Base-by-base conservation (phyloP, 1,140 invertebrate genomes). In the Tribolium madens region DNA sequence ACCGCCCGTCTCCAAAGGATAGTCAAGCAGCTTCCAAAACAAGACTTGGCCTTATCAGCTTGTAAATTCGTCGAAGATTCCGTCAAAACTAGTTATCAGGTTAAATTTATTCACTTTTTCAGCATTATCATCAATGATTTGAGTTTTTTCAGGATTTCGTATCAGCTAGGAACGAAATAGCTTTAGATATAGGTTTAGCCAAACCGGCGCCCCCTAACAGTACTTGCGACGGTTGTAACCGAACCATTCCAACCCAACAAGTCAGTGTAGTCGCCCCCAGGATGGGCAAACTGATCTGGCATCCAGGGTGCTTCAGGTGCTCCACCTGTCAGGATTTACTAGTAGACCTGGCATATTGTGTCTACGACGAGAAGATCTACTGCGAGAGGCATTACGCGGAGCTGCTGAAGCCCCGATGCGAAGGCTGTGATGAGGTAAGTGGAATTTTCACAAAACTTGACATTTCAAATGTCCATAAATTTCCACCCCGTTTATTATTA, bases 301-400 rank as follows among this genome's bases (percentile, higher is more conserved):
- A 98, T 87, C 95, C 96, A 0, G 89, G 89, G 7, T 98, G 97
- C 85, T 98, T 98, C 86, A 89, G 90, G 50, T 98, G 97, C 86
- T 88, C 88, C 53, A 91, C 91, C 36, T 98, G 97, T 87, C 89
- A 93, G 76, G 93, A 97, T 87, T 87, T 96, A 21, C 90, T 98
- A 18, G 95, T 97, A 60, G 97, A 98, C 86, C 89, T 98, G 53
- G 95, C 95, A 12, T 98, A 98, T 86, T 98, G 97, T 84, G 92
- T 94, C 50, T 90, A 95, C 84, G 94, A 97, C 76, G 94, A 94
- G 74, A 89, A 90, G 68, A 88, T 97, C 42, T 98, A 93, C 86
- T 98, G 97, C 86, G 96, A 97, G 84, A 89, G 97, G 69, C 97
- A 98, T 87, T 98, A 97, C 86, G 96, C 96, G 10, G 96, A 98